phyloP scores from a whole-genome alignment of 2,797 vertebrate genomes.

The Parotocinclus haroldoi region DNA sequence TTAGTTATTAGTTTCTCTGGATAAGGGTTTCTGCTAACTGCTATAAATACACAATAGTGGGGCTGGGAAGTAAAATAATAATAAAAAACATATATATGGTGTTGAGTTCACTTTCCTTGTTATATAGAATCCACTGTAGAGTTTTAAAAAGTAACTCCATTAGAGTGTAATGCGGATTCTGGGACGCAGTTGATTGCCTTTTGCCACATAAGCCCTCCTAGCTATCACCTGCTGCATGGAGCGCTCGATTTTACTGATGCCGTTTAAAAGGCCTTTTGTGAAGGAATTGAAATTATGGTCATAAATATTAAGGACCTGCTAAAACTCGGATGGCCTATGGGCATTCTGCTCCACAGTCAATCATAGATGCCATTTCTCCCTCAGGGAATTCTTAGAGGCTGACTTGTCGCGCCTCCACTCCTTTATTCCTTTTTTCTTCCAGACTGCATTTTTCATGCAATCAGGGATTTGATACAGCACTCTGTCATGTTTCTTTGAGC shows the following conservation, averaged over 20 bases:
- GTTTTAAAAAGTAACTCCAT: conserved; percentile 32
- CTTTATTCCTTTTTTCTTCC: conserved; percentile 3
- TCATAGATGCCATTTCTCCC: conserved; percentile 27
- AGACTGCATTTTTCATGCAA: conserved; percentile 41
- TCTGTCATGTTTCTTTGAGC: conserved; percentile 40
- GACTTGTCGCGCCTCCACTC: neutral
- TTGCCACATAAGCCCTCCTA: conserved; percentile 7
- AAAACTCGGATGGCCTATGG: conserved; percentile 26
- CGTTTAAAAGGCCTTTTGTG: conserved; percentile 34
- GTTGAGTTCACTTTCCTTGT: neutral
- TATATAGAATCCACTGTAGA: conserved; percentile 12
- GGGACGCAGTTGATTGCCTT: conserved; percentile 21
- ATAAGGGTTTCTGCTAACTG: neutral
- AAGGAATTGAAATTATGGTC: conserved; percentile 22
- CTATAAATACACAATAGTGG: no score
- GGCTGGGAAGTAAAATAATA: no score
- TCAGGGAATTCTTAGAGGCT: conserved; percentile 20
- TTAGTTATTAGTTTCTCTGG: neutral
- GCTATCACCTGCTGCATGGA: conserved; percentile 15
- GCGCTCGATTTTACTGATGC: conserved; percentile 32
- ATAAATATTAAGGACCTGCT: conserved; percentile 43
- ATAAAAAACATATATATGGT: conserved; percentile 1
- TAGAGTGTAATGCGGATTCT: conserved; percentile 19
- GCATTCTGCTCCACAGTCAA: conserved; percentile 38
- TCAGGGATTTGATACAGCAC: conserved; percentile 27